Conservation (phyloP, 2,888 invertebrate genomes). For the Dilophus febrilis region DNA sequence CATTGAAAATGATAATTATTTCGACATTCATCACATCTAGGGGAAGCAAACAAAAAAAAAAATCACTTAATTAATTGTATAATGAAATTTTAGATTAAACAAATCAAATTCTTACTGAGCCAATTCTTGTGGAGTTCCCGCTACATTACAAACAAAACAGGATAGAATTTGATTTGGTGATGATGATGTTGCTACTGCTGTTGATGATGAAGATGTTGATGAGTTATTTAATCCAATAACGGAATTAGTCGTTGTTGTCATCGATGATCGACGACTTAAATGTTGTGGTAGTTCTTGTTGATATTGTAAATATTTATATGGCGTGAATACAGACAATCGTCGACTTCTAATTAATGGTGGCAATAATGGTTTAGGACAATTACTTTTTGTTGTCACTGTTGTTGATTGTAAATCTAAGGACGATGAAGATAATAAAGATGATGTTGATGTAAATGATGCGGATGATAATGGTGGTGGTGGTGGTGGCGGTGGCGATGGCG, state of each 20-base stretch:
- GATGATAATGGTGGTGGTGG: conserved; percentile 10
- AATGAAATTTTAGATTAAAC: neutral
- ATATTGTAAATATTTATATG: too few species aligned
- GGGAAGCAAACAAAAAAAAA: too few species aligned
- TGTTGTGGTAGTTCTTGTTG: too few species aligned
- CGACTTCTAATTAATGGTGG: conserved; percentile 4
- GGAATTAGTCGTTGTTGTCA: neutral
- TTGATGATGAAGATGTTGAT: neutral
- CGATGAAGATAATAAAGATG: conserved; percentile 6
- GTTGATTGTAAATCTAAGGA: conserved; percentile 1
- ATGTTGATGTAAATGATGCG: conserved; percentile 3
- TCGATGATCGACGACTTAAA: too few species aligned
- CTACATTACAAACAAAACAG: conserved; percentile 18
- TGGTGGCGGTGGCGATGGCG: conserved; percentile 15
- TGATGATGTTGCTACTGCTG: conserved; percentile 5
- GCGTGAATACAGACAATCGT: conserved; percentile 4
- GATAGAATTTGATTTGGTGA: conserved; percentile 7
- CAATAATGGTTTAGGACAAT: conserved; percentile 6
- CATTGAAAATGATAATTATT: conserved; percentile 86
- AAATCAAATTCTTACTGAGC: conserved; percentile 11
- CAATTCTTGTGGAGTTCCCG: conserved; percentile 22
- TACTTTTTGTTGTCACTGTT: neutral
- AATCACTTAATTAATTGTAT: neutral
- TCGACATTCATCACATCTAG: conserved; percentile 79
- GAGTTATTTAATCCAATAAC: neutral